Evolutionary conservation across 2,888 invertebrate genomes (phyloP).

Genomic region (Pachliopta kotzebuea): DNA sequence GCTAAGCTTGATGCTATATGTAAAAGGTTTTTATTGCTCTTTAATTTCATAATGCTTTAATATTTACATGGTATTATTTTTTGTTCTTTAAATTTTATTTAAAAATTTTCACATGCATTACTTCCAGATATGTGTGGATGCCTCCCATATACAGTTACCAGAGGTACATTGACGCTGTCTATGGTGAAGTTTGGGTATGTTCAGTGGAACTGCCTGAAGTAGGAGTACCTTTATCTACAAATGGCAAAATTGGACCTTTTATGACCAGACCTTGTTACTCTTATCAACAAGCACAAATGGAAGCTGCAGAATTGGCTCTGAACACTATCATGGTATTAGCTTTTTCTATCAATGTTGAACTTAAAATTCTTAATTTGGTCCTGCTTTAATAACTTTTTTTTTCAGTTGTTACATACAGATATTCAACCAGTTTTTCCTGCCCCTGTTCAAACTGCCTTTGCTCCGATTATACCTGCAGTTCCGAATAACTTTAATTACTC

Average conservation of each 20-base stretch:
- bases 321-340: slow-evolving; percentile 61
- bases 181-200: slow-evolving; percentile 54
- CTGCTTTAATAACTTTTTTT: not conserved
- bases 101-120: too few relatives aligned
- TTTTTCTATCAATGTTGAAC: not conserved
- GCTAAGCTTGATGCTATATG: slow-evolving; percentile 69
- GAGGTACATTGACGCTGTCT: slow-evolving; percentile 48
- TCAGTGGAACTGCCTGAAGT: slow-evolving; percentile 60
- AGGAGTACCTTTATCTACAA: slow-evolving; percentile 48
- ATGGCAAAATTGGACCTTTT: slow-evolving; percentile 55
- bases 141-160: slow-evolving; percentile 59
- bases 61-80: too few relatives aligned
- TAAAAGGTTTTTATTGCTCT: slow-evolving; percentile 48
- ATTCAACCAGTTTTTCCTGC: slow-evolving; percentile 39
- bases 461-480: slow-evolving; percentile 44
- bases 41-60: too few relatives aligned
- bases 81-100: too few relatives aligned
- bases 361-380: not conserved
- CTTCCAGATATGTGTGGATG: slow-evolving; percentile 60
- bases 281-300: slow-evolving; percentile 55
- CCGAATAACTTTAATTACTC: slow-evolving; percentile 45
- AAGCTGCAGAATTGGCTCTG: slow-evolving; percentile 61
- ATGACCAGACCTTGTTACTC: slow-evolving; percentile 49
- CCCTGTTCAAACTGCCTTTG: slow-evolving; percentile 45
- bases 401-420: slow-evolving; percentile 54